Evolutionary conservation across 2,888 invertebrate species (phyloP), one percentile per base, ranked within the genome.

Genomic region (Chymomyza fuscimana): DNA sequence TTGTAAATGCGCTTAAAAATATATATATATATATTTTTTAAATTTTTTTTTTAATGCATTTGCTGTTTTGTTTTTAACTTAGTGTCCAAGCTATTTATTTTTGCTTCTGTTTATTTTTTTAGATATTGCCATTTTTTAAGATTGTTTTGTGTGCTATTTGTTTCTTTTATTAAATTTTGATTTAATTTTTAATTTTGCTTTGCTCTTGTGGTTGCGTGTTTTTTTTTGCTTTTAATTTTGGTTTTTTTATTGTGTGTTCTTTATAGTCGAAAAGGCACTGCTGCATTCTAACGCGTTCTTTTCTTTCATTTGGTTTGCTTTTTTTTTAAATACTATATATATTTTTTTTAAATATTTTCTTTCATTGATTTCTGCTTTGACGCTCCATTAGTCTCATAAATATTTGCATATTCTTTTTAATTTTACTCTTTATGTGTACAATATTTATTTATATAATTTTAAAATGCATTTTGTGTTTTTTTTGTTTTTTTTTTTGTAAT

Each of bases 181-280:
- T 62, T 58, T 64, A 36, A 51, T 19, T 9, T 12, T 59, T 63
- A 50, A 22, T 67, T n/a, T 65, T 46, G 40, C 40, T 36, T 61
- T 61, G 16, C 63, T 51, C 32, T 32, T 32, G 7, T 32, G 40
- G 64, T 66, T 61, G 15, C 19, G 52, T 59, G 50, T 67, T 60
- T 22, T 32, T 16, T 56, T 54, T 6, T 63, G 50, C 10, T 63
- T 22, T 72, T 67, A 22, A 29, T 50, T 25, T 5, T 29, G 22
- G 19, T 16, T 59, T 36, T 40, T 12, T 68, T 59, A 36, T 29
- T 50, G 51, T 51, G 16, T 67, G 69, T 54, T 32, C 16, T 64
- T 65, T 63, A 25, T 69, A 65, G 61, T 77, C 71, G 71, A 76
- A 77, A 77, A 77, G 77, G 77, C 77, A 77, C 77, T 77, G 77